phyloP scores from a whole-genome alignment of 2,797 vertebrate species.

The Heterohyrax brucei region DNA sequence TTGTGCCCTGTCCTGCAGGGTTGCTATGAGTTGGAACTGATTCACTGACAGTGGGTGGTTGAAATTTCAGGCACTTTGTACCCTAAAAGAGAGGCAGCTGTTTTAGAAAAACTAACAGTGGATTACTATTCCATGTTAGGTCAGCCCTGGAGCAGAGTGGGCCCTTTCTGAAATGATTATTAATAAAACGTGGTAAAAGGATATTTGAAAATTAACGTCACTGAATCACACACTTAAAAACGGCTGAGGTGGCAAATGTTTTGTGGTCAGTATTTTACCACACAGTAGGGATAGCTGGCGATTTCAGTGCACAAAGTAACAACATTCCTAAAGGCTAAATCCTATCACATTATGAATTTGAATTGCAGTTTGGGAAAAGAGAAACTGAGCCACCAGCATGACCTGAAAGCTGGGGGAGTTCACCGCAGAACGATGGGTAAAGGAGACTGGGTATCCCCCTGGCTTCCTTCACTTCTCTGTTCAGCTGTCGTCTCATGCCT shows the following conservation, averaged over 20 bases:
- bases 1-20: no score
- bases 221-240: no score
- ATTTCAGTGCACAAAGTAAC: background rate
- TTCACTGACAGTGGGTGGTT: no score
- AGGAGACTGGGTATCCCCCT: no score
- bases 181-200: background rate
- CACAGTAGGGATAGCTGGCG: no score
- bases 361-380: background rate
- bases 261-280: no score
- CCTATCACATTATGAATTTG: background rate
- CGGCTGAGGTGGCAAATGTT: no score
- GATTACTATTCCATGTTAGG: background rate
- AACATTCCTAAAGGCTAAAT: background rate
- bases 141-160: background rate
- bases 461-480: no score
- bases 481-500: no score
- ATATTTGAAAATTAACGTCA: no score
- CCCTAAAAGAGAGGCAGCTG: background rate
- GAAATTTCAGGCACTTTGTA: background rate
- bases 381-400: background rate
- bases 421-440: background rate
- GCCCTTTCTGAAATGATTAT: background rate
- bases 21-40: no score
- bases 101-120: background rate
- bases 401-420: background rate